These are phyloP conservation scores for Notarius lentiginosus DNA, from an alignment of 2,113 vertebrate species.

Conservation along the genomic window DNA sequence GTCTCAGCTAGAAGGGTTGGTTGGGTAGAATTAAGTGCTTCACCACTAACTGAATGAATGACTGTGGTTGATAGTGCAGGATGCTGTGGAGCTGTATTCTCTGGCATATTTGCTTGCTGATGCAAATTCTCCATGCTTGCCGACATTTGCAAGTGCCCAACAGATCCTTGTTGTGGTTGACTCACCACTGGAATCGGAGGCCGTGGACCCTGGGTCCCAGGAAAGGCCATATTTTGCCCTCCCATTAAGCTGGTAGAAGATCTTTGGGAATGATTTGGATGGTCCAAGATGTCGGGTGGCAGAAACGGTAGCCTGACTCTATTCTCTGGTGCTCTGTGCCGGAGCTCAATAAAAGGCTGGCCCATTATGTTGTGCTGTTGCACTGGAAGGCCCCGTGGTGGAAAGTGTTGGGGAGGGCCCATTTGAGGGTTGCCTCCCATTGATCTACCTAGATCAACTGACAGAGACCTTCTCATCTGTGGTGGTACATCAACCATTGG, in stretches of 20 bases:
- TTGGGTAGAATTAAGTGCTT: slow-evolving; percentile 64
- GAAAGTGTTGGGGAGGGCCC: slow-evolving; percentile 80
- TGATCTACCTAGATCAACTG: slow-evolving; percentile 74
- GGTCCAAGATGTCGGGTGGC: slow-evolving; percentile 61
- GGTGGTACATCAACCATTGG: slow-evolving; percentile 65
- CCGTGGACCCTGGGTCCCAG: slow-evolving; percentile 59
- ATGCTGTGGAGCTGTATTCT: slow-evolving; percentile 62
- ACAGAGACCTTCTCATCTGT: slow-evolving; percentile 79
- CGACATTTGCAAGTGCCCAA: slow-evolving; percentile 68
- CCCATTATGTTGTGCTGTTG: slow-evolving; percentile 91
- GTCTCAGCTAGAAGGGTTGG: slow-evolving; percentile 59
- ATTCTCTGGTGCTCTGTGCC: slow-evolving; percentile 83
- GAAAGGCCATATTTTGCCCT: slow-evolving; percentile 67
- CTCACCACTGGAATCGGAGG: slow-evolving; percentile 67
- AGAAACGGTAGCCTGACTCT: slow-evolving; percentile 78
- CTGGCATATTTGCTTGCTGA: slow-evolving; percentile 59
- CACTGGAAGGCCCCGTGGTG: slow-evolving; percentile 75
- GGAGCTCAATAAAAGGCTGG: slow-evolving; percentile 90
- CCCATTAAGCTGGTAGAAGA: slow-evolving; percentile 63
- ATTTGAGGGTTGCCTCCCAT: slow-evolving; percentile 57
- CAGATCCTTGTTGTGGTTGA: slow-evolving; percentile 62
- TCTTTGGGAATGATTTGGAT: slow-evolving; percentile 65
- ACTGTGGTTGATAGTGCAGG: slow-evolving; percentile 66
- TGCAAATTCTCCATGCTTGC: slow-evolving; percentile 72
- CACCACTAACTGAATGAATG: slow-evolving; percentile 64